Conservation (phyloP, 2,797 vertebrate genomes). For the Capromys pilorides region DNA sequence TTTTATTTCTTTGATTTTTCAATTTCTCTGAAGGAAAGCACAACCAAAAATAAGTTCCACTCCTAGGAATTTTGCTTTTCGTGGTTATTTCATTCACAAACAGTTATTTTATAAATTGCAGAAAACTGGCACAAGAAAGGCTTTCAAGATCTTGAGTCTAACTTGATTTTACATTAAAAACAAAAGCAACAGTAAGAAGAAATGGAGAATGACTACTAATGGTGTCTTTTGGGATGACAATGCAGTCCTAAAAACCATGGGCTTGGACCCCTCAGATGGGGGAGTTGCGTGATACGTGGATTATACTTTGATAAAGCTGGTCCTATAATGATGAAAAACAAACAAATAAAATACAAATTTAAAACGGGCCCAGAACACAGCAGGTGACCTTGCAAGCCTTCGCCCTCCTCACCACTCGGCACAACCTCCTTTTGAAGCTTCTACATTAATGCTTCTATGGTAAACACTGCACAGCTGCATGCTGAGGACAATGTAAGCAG, state of each 20-base stretch:
- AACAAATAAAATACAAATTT: not conserved
- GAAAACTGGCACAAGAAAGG: not conserved
- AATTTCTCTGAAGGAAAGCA: slow-evolving; percentile 38
- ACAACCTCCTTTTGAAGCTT: not conserved
- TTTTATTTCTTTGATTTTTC: not conserved
- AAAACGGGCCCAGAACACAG: not conserved
- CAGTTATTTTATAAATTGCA: slow-evolving; percentile 7
- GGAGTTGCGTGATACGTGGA: not conserved
- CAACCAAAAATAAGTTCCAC: not conserved
- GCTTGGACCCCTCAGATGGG: not conserved
- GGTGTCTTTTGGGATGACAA: not conserved
- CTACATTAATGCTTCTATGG: not conserved
- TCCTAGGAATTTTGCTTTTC: not conserved
- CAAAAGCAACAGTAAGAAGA: not conserved
- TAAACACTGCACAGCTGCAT: not conserved
- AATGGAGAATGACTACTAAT: not conserved
- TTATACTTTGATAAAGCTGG: not conserved
- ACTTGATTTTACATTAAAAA: slow-evolving; percentile 38
- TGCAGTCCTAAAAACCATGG: not conserved
- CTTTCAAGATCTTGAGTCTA: not conserved
- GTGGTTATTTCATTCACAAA: slow-evolving; percentile 5
- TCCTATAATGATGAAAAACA: not conserved
- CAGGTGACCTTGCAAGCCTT: not conserved
- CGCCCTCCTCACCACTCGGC: not conserved
- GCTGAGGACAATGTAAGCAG: not conserved